phyloP scores from a whole-genome alignment of 2,888 invertebrate genomes.

The Troides helena region DNA sequence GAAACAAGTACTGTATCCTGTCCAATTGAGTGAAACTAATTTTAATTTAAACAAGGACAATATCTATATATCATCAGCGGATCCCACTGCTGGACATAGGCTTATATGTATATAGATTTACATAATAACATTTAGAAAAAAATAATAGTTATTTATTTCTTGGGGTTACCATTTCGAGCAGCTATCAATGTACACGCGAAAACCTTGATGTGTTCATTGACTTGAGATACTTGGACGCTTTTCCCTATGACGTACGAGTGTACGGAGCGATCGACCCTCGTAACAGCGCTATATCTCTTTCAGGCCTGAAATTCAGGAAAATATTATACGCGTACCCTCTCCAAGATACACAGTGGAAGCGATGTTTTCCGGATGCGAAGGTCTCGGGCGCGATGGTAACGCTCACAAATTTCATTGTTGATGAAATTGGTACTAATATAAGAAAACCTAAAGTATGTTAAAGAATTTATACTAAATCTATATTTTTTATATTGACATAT shows the following conservation, averaged over 20 bases:
- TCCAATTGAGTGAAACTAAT: too few species aligned
- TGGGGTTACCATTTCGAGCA: neutral
- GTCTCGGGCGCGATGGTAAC: slow-evolving; percentile 2
- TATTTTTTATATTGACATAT: too few species aligned
- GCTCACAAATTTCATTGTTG: slow-evolving; percentile 10
- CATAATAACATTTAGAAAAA: neutral
- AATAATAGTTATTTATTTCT: neutral
- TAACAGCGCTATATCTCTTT: slow-evolving; percentile 32
- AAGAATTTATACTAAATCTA: too few species aligned
- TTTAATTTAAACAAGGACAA: too few species aligned
- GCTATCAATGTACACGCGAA: slow-evolving; percentile 1
- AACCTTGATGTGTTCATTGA: slow-evolving; percentile 6
- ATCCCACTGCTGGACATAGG: too few species aligned
- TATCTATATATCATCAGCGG: too few species aligned
- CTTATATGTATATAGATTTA: too few species aligned
- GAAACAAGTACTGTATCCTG: too few species aligned
- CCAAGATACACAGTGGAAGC: slow-evolving; percentile 4
- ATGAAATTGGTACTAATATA: neutral
- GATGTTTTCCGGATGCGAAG: slow-evolving; percentile 14
- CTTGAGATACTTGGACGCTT: slow-evolving; percentile 14
- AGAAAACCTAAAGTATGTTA: too few species aligned
- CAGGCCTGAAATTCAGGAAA: slow-evolving; percentile 19
- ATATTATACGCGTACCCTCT: slow-evolving; percentile 17
- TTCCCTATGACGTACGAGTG: slow-evolving; percentile 35
- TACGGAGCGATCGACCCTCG: slow-evolving; percentile 34